Conservation (phyloP, 2,888 invertebrate genomes). For the Deilephila porcellus region DNA sequence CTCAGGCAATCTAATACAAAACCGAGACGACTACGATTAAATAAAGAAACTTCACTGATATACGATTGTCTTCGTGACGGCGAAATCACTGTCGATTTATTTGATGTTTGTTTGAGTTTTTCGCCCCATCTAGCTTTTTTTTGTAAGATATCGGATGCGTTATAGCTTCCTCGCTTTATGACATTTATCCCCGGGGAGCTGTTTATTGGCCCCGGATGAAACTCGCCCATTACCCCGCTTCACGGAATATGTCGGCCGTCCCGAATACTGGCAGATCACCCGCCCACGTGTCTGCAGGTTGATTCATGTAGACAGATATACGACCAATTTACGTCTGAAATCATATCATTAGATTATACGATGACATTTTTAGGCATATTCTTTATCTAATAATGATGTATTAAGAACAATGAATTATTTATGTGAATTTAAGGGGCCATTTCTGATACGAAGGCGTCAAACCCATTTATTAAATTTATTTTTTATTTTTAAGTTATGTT, state of each 20-base stretch:
- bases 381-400: too few relatives aligned
- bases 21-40: not conserved
- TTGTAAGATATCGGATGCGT: conserved; percentile 9
- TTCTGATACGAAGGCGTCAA: too few relatives aligned
- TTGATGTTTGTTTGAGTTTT: conserved; percentile 16
- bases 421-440: too few relatives aligned
- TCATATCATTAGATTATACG: too few relatives aligned
- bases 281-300: not conserved
- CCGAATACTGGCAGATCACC: not conserved
- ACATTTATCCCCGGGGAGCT: not conserved
- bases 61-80: conserved; percentile 3
- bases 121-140: not conserved
- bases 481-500: too few relatives aligned
- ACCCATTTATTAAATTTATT: too few relatives aligned
- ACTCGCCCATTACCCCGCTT: not conserved
- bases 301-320: too few relatives aligned
- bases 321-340: too few relatives aligned
- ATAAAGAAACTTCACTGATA: not conserved
- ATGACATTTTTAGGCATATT: too few relatives aligned
- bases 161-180: not conserved
- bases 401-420: too few relatives aligned
- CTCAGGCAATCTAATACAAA: not conserved
- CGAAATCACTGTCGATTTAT: not conserved
- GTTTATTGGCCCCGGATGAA: not conserved
- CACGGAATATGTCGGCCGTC: not conserved